Evolutionary conservation across 2,888 invertebrate species (phyloP).

Genomic region (Schizaphis graminum): DNA sequence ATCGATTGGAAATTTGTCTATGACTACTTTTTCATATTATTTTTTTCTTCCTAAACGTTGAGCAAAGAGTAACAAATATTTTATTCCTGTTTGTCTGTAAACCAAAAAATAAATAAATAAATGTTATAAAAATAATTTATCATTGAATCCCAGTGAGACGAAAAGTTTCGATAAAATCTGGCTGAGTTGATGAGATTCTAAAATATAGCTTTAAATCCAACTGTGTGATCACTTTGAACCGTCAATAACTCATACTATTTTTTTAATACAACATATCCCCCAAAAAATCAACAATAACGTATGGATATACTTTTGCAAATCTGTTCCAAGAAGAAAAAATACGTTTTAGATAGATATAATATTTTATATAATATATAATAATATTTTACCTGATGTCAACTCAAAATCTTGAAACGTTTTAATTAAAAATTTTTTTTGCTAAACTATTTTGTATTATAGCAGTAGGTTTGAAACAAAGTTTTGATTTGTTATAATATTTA

Average conservation of each 20-base stretch:
- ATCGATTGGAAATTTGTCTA: conserved; percentile 36
- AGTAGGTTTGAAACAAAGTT: no score
- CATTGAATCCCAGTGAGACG: not conserved
- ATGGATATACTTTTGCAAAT: not conserved
- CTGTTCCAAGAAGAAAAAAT: not conserved
- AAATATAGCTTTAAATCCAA: not conserved
- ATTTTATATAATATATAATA: not conserved
- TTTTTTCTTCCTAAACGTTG: not conserved
- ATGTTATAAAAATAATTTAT: conserved; percentile 18
- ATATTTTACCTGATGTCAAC: no score
- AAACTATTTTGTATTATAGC: no score
- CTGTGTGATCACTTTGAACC: not conserved
- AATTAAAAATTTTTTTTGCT: no score
- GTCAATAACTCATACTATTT: conserved; percentile 17
- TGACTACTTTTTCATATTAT: conserved; percentile 4
- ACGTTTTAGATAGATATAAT: not conserved
- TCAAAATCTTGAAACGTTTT: no score
- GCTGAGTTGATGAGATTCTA: not conserved
- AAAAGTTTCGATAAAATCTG: conserved; percentile 25
- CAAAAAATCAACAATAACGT: conserved; percentile 4
- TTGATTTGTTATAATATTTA: no score
- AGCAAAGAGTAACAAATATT: not conserved
- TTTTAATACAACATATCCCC: not conserved
- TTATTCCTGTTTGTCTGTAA: not conserved
- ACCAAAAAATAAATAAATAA: not conserved